A percentile compares a stretch with the other conserved stretches of the same genome.
These are phyloP conservation scores for Microcebus jonahi DNA, from an alignment of 2,113 vertebrate genomes.

Conservation along the genomic window DNA sequence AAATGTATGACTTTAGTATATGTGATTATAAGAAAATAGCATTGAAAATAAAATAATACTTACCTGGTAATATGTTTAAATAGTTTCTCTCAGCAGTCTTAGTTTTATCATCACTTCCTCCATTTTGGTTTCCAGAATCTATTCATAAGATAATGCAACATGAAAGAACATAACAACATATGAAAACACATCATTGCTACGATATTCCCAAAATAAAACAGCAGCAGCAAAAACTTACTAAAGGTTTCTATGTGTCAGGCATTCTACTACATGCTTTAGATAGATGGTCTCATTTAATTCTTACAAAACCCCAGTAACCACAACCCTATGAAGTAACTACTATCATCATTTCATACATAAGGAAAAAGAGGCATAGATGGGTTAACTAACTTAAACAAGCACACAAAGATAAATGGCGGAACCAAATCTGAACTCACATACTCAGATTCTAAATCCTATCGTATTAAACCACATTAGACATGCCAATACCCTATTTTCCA, in stretches of 20 bases:
- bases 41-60: slow-evolving; percentile 64
- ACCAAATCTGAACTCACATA: neutral
- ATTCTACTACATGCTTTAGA: neutral
- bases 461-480: neutral
- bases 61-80: slow-evolving; percentile 95
- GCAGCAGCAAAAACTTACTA: neutral
- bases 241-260: neutral
- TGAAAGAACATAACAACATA: neutral
- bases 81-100: slow-evolving; percentile 94
- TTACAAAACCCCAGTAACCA: neutral
- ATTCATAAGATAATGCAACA: slow-evolving; percentile 3
- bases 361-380: neutral
- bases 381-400: neutral
- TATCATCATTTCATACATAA: neutral
- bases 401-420: neutral
- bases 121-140: slow-evolving; percentile 85
- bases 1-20: slow-evolving; percentile 17
- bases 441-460: neutral
- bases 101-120: slow-evolving; percentile 91
- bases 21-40: neutral
- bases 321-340: neutral
- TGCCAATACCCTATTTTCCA: slow-evolving; percentile 5
- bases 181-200: neutral
- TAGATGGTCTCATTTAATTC: neutral
- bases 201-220: neutral